A percentile compares a stretch with the other conserved stretches of the same genome.
These are phyloP conservation scores for Priocnemis perturbator DNA, from an alignment of 2,888 invertebrate species.

Conservation along the genomic window DNA sequence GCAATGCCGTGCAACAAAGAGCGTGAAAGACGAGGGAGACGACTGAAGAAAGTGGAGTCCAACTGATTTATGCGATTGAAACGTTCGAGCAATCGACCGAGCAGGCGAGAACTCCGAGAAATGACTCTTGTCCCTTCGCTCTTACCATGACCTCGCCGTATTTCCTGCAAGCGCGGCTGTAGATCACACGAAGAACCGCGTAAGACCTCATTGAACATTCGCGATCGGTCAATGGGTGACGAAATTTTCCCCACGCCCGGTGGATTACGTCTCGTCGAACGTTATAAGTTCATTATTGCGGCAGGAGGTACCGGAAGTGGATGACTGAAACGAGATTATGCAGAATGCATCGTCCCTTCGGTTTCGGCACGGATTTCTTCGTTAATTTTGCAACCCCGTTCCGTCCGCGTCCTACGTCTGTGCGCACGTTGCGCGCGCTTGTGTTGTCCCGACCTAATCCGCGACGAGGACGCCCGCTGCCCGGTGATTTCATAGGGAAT, in stretches of 20 bases:
- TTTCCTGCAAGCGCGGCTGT: too few relatives aligned
- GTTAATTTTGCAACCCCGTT: constrained; percentile 51
- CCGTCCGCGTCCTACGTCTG: not conserved
- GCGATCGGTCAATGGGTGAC: constrained; percentile 24
- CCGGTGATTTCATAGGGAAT: constrained; percentile 60
- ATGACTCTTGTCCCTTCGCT: too few relatives aligned
- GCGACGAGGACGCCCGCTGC: constrained; percentile 48
- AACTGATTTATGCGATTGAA: too few relatives aligned
- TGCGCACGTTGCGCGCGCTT: constrained; percentile 12
- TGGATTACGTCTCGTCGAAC: constrained; percentile 43
- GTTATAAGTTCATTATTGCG: constrained; percentile 38
- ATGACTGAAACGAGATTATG: constrained; percentile 45
- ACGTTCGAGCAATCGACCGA: too few relatives aligned
- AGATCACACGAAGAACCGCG: too few relatives aligned
- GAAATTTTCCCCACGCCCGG: constrained; percentile 43
- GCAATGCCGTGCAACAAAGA: too few relatives aligned
- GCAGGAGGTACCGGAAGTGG: constrained; percentile 1
- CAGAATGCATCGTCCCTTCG: constrained; percentile 35
- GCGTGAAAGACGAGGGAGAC: too few relatives aligned
- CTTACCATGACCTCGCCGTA: too few relatives aligned
- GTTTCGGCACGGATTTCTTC: constrained; percentile 45
- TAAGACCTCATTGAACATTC: not conserved
- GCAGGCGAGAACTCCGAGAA: too few relatives aligned
- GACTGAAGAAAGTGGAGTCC: too few relatives aligned
- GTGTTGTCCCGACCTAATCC: constrained; percentile 43